Percentiles rank a stretch among this genome's conserved stretches.
These are phyloP conservation scores for Hydrotaea diabolus DNA, from an alignment of 2,888 invertebrate genomes.

Conservation along the genomic window DNA sequence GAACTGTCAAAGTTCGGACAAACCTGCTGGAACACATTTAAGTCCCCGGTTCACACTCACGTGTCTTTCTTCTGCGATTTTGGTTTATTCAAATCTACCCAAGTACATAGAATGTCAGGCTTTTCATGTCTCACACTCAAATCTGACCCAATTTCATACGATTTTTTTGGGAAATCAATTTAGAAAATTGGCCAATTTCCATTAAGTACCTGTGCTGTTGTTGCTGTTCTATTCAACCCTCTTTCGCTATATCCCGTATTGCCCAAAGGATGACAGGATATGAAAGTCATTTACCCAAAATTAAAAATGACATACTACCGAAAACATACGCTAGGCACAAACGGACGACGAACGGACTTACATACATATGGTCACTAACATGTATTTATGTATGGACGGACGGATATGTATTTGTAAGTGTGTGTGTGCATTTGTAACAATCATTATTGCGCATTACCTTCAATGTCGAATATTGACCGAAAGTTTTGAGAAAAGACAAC, in stretches of 20 bases:
- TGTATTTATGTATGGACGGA: not conserved
- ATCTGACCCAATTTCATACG: slow-evolving; percentile 4
- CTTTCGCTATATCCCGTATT: not conserved
- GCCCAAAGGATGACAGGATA: slow-evolving; percentile 61
- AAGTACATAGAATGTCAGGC: not conserved
- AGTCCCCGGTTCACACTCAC: too few species aligned
- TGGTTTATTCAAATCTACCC: not conserved
- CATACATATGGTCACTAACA: not conserved
- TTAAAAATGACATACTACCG: slow-evolving; percentile 43
- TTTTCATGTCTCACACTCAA: not conserved
- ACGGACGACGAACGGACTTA: not conserved
- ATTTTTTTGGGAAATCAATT: slow-evolving; percentile 46
- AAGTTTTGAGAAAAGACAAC: slow-evolving; percentile 34
- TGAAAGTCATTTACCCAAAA: slow-evolving; percentile 52
- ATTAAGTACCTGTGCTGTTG: slow-evolving; percentile 48
- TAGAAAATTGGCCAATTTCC: slow-evolving; percentile 64
- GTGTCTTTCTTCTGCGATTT: too few species aligned
- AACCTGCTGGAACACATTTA: too few species aligned
- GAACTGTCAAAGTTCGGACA: too few species aligned
- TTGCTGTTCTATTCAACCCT: slow-evolving; percentile 1
- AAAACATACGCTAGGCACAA: too few species aligned
- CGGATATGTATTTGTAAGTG: not conserved
- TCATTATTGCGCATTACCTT: slow-evolving; percentile 59
- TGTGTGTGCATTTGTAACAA: slow-evolving; percentile 19
- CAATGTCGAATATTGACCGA: slow-evolving; percentile 60